Evolutionary conservation across 2,113 vertebrate species (phyloP).

Genomic region (Aspidoscelis tigris): DNA sequence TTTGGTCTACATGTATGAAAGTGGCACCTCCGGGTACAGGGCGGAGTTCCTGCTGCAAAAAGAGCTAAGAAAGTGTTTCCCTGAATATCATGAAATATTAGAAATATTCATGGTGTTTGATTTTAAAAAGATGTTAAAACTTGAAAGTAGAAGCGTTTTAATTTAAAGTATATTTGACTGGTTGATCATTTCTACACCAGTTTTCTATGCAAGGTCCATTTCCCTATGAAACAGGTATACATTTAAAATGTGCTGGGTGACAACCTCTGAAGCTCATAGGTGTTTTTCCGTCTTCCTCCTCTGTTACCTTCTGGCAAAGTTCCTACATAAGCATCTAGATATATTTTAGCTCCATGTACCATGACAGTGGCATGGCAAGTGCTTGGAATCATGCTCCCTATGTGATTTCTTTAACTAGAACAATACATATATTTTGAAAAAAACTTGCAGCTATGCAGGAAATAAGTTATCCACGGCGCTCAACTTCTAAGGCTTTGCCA

Average conservation of each 20-base stretch:
- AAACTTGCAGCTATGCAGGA: not conserved
- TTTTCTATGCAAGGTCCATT: not conserved
- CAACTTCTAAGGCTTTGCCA: not conserved
- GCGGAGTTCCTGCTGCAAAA: no score
- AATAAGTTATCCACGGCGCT: not conserved
- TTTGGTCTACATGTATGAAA: no score
- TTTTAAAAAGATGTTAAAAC: not conserved
- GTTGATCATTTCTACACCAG: not conserved
- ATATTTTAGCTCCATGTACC: not conserved
- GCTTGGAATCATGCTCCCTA: not conserved
- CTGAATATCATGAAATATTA: not conserved
- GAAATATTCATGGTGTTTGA: not conserved
- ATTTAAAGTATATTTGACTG: not conserved
- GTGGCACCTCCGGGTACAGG: no score
- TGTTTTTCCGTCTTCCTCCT: not conserved
- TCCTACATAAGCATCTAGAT: not conserved
- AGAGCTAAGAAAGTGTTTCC: not conserved
- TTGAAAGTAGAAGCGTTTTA: not conserved
- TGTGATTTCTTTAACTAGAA: not conserved
- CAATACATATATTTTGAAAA: not conserved
- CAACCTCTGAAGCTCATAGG: not conserved
- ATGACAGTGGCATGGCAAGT: not conserved
- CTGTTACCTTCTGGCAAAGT: not conserved
- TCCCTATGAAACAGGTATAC: not conserved
- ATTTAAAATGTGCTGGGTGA: not conserved